Conservation (phyloP, 2,113 vertebrate species). For the Ceyx margarethae region DNA sequence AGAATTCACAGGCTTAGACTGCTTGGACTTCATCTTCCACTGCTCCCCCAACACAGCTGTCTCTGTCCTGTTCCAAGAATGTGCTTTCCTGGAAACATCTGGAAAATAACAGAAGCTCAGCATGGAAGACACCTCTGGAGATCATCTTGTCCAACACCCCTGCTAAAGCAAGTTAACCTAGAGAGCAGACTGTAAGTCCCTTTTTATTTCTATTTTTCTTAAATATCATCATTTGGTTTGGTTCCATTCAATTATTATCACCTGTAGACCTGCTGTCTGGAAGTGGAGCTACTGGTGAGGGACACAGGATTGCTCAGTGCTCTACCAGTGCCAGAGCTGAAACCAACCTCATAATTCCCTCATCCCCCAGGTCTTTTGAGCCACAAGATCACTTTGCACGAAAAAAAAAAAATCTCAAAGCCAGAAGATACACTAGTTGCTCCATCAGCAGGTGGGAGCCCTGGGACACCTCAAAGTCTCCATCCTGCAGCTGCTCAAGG, state of each 20-base stretch:
- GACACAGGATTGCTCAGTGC: neutral
- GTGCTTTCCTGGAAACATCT: neutral
- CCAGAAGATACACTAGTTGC: no score
- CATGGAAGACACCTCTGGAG: no score
- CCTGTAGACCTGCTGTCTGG: neutral
- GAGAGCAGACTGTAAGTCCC: no score
- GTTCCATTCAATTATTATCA: neutral
- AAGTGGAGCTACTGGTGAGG: neutral
- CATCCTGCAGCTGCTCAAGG: neutral
- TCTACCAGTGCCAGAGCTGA: neutral
- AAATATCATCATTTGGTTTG: neutral
- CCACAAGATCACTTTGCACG: neutral
- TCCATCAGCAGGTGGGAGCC: neutral
- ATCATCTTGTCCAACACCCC: no score
- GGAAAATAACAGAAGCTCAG: no score
- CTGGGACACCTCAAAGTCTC: neutral
- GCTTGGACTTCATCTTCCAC: neutral
- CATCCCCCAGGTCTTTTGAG: neutral
- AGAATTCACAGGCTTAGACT: neutral
- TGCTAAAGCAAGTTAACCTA: no score
- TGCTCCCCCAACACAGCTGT: accelerated
- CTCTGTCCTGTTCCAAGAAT: neutral
- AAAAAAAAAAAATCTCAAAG: neutral
- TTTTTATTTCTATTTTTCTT: no score
- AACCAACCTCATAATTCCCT: neutral